Evolutionary conservation across 2,797 vertebrate genomes (phyloP).

Genomic region (Phrynocephalus forsythii): DNA sequence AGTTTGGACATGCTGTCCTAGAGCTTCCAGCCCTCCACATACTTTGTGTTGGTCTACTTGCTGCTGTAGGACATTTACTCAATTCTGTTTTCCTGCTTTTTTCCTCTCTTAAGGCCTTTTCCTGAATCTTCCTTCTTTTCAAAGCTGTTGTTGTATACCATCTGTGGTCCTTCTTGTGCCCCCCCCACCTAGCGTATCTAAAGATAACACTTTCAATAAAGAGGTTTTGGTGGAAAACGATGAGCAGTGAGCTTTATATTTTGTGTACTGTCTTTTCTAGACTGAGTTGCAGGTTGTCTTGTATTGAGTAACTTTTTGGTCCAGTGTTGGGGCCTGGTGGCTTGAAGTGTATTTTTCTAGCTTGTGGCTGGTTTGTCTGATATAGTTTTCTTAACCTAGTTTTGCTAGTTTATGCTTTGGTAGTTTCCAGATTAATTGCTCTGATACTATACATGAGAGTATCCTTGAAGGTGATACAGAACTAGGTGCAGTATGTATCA

Average conservation of each 20-base stretch:
- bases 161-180: background rate
- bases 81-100: background rate
- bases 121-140: background rate
- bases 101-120: too few species aligned
- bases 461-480: background rate
- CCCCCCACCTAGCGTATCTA: background rate
- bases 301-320: background rate
- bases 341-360: background rate
- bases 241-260: background rate
- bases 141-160: background rate
- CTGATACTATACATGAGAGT: background rate
- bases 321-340: background rate
- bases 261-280: background rate
- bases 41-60: background rate
- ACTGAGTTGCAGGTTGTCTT: background rate
- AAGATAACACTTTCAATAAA: fast-evolving
- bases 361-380: background rate
- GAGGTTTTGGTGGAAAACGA: background rate
- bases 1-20: too few species aligned
- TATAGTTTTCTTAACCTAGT: background rate
- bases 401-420: background rate
- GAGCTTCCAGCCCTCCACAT: background rate
- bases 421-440: background rate
- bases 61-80: background rate
- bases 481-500: background rate